A percentile compares a stretch with the other conserved stretches of the same genome.
Conservation (phyloP, 2,797 vertebrate genomes). For the Pagetopsis macropterus region DNA sequence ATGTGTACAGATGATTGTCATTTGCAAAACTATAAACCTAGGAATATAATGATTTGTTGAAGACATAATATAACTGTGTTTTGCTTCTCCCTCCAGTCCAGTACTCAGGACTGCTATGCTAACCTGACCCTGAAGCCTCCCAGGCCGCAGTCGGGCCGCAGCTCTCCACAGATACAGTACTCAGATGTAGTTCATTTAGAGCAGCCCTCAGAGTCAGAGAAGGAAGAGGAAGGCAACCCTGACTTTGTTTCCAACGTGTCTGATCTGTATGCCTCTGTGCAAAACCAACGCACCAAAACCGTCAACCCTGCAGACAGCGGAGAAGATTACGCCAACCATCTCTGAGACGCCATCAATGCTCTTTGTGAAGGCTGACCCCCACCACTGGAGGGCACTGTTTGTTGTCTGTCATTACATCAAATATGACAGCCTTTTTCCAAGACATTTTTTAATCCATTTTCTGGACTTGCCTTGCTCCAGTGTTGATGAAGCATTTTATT, state of each 20-base stretch:
- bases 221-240: constrained; percentile 40
- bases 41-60: too few relatives aligned
- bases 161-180: constrained; percentile 72
- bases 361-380: constrained; percentile 10
- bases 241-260: constrained; percentile 64
- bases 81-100: constrained; percentile 42
- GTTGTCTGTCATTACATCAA: constrained; percentile 26
- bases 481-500: background rate
- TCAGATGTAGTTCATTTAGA: constrained; percentile 58
- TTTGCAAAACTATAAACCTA: background rate
- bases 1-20: background rate
- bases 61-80: background rate
- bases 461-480: background rate
- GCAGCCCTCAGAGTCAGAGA: constrained; percentile 30
- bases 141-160: constrained; percentile 52
- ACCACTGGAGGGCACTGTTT: constrained; percentile 59
- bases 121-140: constrained; percentile 80
- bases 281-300: constrained; percentile 73
- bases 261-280: constrained; percentile 82
- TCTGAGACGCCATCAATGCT: constrained; percentile 38
- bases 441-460: background rate
- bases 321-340: constrained; percentile 79
- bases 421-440: background rate
- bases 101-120: constrained; percentile 78
- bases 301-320: constrained; percentile 39